A percentile compares a stretch with the other conserved stretches of the same genome.
Evolutionary conservation across 2,888 invertebrate species (phyloP).

Genomic region (Dichetophora obliterata): DNA sequence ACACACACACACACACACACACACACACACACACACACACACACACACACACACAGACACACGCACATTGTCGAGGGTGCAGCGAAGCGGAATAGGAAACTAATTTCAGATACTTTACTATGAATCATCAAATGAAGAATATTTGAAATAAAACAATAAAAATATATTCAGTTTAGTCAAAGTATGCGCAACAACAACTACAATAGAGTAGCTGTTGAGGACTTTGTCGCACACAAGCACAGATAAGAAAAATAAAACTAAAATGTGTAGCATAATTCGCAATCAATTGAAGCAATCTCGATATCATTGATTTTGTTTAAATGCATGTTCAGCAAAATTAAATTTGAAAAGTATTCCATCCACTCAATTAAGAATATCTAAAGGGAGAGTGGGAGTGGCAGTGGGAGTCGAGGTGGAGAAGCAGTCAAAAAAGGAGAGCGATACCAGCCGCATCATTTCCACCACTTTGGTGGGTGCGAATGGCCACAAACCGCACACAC

Average conservation of each 20-base stretch:
- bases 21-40: neutral
- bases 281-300: neutral
- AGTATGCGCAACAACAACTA: too few species aligned
- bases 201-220: too few species aligned
- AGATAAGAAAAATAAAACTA: neutral
- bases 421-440: neutral
- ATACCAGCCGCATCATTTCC: too few species aligned
- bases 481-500: neutral
- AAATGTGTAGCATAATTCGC: neutral
- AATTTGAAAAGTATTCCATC: conserved; percentile 24
- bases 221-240: too few species aligned
- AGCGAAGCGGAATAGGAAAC: conserved; percentile 1
- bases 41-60: neutral
- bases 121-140: conserved; percentile 5
- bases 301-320: conserved; percentile 11
- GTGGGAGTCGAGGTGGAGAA: neutral
- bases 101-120: conserved; percentile 12
- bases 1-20: too few species aligned
- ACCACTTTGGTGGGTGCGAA: neutral
- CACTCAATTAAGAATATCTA: conserved; percentile 25
- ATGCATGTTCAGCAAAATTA: conserved; percentile 18
- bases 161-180: neutral
- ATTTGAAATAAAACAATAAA: neutral
- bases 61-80: neutral
- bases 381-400: too few species aligned